A percentile compares a stretch with the other conserved stretches of the same genome.
These are phyloP conservation scores for Himalopsyche anomala DNA, from an alignment of 2,888 invertebrate species.

Conservation along the genomic window DNA sequence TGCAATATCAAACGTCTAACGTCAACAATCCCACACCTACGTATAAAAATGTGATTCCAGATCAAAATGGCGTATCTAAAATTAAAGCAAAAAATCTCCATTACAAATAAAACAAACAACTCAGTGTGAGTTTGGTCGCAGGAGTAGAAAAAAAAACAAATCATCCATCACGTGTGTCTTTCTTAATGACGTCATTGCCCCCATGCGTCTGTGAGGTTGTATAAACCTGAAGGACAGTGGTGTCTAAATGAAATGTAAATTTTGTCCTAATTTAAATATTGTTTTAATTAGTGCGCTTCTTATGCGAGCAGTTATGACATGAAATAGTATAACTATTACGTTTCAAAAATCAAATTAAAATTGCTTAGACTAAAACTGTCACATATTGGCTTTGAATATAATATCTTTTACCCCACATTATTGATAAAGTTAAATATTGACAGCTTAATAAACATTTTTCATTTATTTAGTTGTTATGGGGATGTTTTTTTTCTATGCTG, in stretches of 20 bases:
- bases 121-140: slow-evolving; percentile 31
- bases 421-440: too few species aligned
- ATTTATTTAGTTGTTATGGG: too few species aligned
- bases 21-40: slow-evolving; percentile 39
- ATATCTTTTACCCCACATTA: too few species aligned
- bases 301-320: too few species aligned
- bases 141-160: slow-evolving; percentile 37
- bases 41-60: slow-evolving; percentile 9
- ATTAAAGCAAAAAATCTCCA: slow-evolving; percentile 35
- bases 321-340: too few species aligned
- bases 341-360: too few species aligned
- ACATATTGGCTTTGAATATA: too few species aligned
- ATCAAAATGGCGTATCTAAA: slow-evolving; percentile 40
- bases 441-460: too few species aligned
- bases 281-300: too few species aligned
- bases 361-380: too few species aligned
- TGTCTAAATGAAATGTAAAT: not conserved
- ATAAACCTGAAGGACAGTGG: slow-evolving; percentile 31
- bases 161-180: slow-evolving; percentile 48
- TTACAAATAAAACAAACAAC: slow-evolving; percentile 48
- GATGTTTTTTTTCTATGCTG: too few species aligned
- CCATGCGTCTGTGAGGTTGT: slow-evolving; percentile 39
- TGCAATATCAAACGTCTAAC: not conserved
- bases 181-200: slow-evolving; percentile 55
- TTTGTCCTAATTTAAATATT: too few species aligned